These are phyloP conservation scores for Gadus chalcogrammus DNA, from an alignment of 2,113 vertebrate species.

Conservation along the genomic window DNA sequence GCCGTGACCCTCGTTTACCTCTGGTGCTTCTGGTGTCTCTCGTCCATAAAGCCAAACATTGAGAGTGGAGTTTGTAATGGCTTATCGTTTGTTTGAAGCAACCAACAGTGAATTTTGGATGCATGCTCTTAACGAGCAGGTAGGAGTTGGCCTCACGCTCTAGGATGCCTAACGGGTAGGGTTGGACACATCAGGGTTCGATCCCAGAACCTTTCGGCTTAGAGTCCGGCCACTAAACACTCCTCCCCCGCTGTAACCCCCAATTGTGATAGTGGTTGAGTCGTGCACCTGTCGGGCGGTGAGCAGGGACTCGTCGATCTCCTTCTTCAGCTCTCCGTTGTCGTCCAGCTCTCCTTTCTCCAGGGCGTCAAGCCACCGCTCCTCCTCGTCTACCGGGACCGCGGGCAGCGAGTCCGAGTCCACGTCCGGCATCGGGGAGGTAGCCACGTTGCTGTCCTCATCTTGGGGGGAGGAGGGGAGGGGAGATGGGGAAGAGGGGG, in stretches of 20 bases:
- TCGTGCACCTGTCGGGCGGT: slow-evolving; percentile 84
- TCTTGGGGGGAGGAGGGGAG: slow-evolving; percentile 64
- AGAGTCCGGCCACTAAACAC: not conserved
- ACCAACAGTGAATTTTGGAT: no score
- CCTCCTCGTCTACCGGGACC: slow-evolving; percentile 85
- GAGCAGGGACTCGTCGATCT: slow-evolving; percentile 88
- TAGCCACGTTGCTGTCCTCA: slow-evolving; percentile 94
- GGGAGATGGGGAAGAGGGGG: not conserved
- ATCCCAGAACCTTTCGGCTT: not conserved
- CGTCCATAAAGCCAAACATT: no score
- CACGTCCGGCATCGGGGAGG: slow-evolving; percentile 81
- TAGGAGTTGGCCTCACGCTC: not conserved
- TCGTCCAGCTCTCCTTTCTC: slow-evolving; percentile 94
- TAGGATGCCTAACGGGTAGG: not conserved
- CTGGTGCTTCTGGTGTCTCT: no score
- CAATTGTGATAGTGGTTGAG: no score
- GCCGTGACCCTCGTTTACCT: no score
- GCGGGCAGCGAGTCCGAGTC: slow-evolving; percentile 72
- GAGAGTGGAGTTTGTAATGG: no score
- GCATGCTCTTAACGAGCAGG: not conserved
- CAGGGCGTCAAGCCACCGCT: slow-evolving; percentile 91
- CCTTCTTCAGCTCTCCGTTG: slow-evolving; percentile 94
- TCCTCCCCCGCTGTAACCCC: no score
- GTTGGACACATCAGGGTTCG: no score
- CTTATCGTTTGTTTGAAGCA: no score